Conservation (phyloP, 2,113 vertebrate genomes). For the Hippocampus barbouri region DNA sequence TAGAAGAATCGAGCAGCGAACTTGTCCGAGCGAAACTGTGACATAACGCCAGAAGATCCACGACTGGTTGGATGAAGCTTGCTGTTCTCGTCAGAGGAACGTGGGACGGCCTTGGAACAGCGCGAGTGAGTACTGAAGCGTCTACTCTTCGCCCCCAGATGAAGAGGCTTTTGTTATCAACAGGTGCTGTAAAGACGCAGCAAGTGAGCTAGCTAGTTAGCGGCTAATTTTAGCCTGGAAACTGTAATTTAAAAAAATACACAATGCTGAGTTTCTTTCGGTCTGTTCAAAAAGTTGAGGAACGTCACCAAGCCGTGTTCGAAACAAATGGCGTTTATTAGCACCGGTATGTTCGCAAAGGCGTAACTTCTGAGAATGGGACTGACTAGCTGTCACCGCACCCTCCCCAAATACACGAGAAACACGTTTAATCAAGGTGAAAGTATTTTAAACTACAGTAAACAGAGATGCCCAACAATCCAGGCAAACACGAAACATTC, state of each 20-base stretch:
- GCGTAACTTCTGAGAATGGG: neutral
- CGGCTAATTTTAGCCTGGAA: constrained; percentile 45
- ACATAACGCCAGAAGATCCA: neutral
- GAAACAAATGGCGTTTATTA: neutral
- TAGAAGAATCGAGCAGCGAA: constrained; percentile 15
- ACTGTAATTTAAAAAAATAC: neutral
- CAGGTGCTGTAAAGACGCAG: constrained; percentile 61
- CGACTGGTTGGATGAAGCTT: neutral
- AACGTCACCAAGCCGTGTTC: neutral
- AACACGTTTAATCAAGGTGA: neutral
- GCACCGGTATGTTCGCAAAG: neutral
- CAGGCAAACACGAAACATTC: neutral
- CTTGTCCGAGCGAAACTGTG: constrained; percentile 21
- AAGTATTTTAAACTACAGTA: neutral
- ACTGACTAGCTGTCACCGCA: neutral
- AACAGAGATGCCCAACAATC: neutral
- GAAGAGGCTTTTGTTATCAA: constrained; percentile 67
- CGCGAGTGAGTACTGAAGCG: constrained; percentile 46
- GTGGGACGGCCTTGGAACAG: neutral
- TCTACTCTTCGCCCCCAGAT: constrained; percentile 8
- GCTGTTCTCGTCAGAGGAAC: neutral
- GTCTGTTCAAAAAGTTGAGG: neutral
- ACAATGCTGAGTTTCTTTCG: neutral
- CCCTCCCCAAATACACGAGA: neutral
- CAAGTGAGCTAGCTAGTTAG: constrained; percentile 46